Conservation (phyloP, 2,797 vertebrate genomes). For the Choloepus didactylus region DNA sequence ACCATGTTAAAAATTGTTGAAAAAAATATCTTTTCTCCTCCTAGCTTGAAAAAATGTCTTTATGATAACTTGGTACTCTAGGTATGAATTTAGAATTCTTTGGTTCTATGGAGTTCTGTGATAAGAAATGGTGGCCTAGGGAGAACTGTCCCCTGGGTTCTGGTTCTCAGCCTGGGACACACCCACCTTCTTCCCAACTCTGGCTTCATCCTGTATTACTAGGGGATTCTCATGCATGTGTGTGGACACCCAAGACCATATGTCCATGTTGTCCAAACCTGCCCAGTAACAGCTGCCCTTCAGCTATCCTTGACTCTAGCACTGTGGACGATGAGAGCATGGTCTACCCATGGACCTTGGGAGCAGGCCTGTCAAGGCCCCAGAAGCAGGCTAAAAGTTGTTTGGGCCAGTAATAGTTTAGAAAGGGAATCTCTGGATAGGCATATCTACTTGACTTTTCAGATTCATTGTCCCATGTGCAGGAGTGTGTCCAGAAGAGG, state of each 20-base stretch:
- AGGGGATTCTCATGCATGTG: background rate
- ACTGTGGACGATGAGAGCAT: background rate
- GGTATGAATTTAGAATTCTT: background rate
- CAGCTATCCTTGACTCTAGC: background rate
- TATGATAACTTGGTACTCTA: background rate
- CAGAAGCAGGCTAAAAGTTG: no score
- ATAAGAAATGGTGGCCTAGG: background rate
- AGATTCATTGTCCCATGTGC: no score
- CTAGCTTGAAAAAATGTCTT: background rate
- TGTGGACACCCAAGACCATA: background rate
- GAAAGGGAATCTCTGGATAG: no score
- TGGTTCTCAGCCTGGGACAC: background rate
- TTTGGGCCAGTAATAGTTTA: no score
- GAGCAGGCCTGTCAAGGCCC: background rate
- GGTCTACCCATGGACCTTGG: background rate
- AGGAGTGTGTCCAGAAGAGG: no score
- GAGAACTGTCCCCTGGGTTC: background rate
- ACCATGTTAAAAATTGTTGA: background rate
- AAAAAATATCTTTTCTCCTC: background rate
- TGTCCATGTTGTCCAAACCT: background rate
- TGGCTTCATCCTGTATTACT: background rate
- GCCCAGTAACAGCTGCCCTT: background rate
- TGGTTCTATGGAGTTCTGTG: background rate
- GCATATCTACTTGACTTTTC: no score
- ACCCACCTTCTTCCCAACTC: background rate